phyloP scores from a whole-genome alignment of 1,140 invertebrate genomes.

The Dufourea novaeangliae region DNA sequence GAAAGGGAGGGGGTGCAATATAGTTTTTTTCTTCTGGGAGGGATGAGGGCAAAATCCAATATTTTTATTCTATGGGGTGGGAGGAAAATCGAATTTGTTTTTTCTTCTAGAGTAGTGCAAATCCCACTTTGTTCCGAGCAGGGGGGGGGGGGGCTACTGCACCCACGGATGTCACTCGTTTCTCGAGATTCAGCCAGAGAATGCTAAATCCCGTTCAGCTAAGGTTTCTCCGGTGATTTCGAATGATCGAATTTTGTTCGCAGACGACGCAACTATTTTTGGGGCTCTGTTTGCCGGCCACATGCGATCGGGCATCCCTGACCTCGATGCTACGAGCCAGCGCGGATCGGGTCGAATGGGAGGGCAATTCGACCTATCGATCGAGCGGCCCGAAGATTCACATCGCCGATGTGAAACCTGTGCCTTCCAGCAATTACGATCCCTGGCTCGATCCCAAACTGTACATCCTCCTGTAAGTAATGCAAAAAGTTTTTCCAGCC shows the following conservation, averaged over 20 bases:
- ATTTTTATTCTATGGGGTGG: too few species aligned
- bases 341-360: slow-evolving; percentile 80
- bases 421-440: slow-evolving; percentile 86
- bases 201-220: too few species aligned
- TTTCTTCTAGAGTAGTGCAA: too few species aligned
- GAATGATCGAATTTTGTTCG: slow-evolving; percentile 64
- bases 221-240: neutral
- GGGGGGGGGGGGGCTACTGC: too few species aligned
- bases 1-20: too few species aligned
- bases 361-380: slow-evolving; percentile 77
- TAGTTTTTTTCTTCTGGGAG: too few species aligned
- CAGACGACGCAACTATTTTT: slow-evolving; percentile 86
- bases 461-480: slow-evolving; percentile 87
- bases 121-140: too few species aligned
- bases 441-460: slow-evolving; percentile 86
- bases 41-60: too few species aligned
- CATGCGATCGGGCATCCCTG: slow-evolving; percentile 85
- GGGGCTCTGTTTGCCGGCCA: slow-evolving; percentile 88
- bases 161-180: too few species aligned
- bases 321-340: slow-evolving; percentile 82
- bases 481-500: slow-evolving; percentile 38
- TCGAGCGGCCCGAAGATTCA: slow-evolving; percentile 75
- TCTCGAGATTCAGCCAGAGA: too few species aligned
- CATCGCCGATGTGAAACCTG: slow-evolving; percentile 85
- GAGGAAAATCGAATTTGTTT: too few species aligned